Conservation (phyloP, 64 coral and sea anemone genomes). For the Platygyra sinensis region DNA sequence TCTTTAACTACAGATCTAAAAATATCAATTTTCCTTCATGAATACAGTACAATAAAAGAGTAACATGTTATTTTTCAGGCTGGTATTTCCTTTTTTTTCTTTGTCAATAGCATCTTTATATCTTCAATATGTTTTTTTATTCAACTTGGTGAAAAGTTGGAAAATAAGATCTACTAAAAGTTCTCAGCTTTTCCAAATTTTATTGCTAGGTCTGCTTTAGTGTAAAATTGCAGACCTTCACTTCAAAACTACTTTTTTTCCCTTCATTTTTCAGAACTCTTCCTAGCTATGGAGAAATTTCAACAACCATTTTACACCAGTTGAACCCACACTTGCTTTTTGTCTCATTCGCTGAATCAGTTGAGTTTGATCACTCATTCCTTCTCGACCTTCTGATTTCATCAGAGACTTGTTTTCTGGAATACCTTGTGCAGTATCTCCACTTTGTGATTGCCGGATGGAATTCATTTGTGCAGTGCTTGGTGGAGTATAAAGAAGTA, state of each 20-base stretch:
- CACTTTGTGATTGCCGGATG: constrained; percentile 63
- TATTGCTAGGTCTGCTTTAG: no score
- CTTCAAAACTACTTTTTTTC: not conserved
- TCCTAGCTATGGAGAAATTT: not conserved
- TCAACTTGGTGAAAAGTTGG: no score
- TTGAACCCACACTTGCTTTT: constrained; percentile 84
- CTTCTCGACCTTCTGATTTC: constrained; percentile 91
- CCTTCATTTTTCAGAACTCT: not conserved
- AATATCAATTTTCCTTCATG: no score
- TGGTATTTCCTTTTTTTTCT: no score
- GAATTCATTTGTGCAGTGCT: constrained; percentile 49
- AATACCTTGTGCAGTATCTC: constrained; percentile 71
- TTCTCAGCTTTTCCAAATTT: no score
- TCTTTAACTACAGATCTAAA: no score
- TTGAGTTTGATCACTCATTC: constrained; percentile 80
- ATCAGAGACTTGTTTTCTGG: constrained; percentile 80
- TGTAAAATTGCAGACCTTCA: not conserved
- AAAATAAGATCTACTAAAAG: no score
- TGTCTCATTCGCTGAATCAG: constrained; percentile 47
- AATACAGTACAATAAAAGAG: no score
- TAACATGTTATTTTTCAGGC: no score
- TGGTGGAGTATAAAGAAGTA: not conserved
- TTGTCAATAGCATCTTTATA: no score
- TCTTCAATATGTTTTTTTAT: no score
- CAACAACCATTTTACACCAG: not conserved